Evolutionary conservation across 2,113 vertebrate genomes (phyloP), one percentile per base, ranked within the genome.

Genomic region (Prunella fulvescens): DNA sequence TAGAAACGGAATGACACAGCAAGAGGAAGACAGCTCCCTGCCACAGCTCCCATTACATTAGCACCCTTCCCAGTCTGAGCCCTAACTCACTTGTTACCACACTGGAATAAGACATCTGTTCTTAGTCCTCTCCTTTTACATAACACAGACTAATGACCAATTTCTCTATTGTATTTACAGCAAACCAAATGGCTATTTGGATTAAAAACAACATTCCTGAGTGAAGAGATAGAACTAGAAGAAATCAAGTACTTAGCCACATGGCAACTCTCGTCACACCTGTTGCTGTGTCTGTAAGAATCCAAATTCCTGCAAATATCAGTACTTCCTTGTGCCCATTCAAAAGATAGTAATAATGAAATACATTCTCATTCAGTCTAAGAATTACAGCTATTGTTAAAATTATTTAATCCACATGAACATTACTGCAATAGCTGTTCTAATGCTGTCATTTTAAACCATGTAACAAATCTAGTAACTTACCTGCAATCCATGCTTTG

Each of bases 401-500:
- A 82, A 51, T 8, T n/a, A 58, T 81, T 73, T 62, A 3, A 88
- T 14, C 15, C 5, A 3, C 25, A 47, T 39, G 9, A 81, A 70
- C 11, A 10, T 39, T 35, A 74, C 2, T 47, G 18, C 29, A 70
- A 33, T 2, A 64, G 22, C 26, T 86, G 14, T 53, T 81, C 47
- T 65, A n/a, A 69, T 2, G 7, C 1, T 64, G 26, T 22, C n/a
- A 31, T 51, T 93, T 81, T 85, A 84, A 76, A 60, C 1, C 3
- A 35, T 1, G 10, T 29, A 57, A 56, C 4, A 65, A 88, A 69
- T 45, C 28, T 44, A 93, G 26, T n/a, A 42, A 85, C 95, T 97
- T 98, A 99, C 99, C 98, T 99, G 98, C 77, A 99, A 88, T 94
- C 99, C 99, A 95, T 99, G 98, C 91, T 99, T 99, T 86, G 99